A percentile compares a stretch with the other conserved stretches of the same genome.
Conservation (phyloP, 92 coral and sea anemone genomes). For the Palythoa caribaeorum region DNA sequence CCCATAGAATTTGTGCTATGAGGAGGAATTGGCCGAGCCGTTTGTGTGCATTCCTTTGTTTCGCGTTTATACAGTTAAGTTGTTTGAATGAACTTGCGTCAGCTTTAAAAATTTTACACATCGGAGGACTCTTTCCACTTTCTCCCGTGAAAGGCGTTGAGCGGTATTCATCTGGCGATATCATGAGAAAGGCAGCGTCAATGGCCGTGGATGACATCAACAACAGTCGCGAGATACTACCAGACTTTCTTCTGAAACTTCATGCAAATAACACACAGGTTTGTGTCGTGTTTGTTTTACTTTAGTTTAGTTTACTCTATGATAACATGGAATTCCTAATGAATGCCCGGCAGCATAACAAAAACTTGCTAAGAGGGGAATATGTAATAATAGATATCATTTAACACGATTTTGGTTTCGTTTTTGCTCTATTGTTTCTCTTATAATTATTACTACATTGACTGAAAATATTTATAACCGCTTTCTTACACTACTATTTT, state of each 20-base stretch:
- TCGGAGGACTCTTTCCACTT: slow-evolving; percentile 67
- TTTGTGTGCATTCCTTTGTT: slow-evolving; percentile 38
- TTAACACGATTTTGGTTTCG: too few relatives aligned
- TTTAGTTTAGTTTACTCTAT: neutral
- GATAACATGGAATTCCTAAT: neutral
- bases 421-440: too few relatives aligned
- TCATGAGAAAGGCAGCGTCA: slow-evolving; percentile 43
- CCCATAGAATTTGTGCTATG: neutral
- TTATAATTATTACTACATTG: too few relatives aligned
- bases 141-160: slow-evolving; percentile 32
- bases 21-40: neutral
- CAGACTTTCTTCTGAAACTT: slow-evolving; percentile 60
- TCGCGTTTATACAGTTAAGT: slow-evolving; percentile 1
- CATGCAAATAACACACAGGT: slow-evolving; percentile 73
- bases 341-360: neutral
- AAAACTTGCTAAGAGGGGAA: too few relatives aligned
- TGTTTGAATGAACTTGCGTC: neutral
- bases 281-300: slow-evolving; percentile 12
- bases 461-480: too few relatives aligned
- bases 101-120: slow-evolving; percentile 41
- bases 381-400: too few relatives aligned
- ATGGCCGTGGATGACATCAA: slow-evolving; percentile 71
- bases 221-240: slow-evolving; percentile 41
- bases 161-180: slow-evolving; percentile 26
- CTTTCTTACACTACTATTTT: too few relatives aligned